A percentile compares a stretch with the other conserved stretches of the same genome.
Conservation (phyloP, 2,113 vertebrate genomes). For the Sturnira hondurensis region DNA sequence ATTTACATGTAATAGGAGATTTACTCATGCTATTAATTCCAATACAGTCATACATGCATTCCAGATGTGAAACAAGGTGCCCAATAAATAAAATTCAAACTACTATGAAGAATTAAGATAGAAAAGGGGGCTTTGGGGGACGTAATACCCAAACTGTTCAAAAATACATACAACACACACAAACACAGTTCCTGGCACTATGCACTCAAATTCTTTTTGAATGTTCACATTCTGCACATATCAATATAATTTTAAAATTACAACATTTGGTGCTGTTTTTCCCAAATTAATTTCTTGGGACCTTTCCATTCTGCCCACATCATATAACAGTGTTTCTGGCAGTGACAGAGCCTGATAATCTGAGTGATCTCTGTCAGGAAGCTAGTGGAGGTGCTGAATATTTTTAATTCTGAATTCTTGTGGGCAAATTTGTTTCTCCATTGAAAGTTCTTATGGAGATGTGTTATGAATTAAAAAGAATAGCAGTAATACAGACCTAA, state of each 20-base stretch:
- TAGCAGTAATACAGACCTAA: not conserved
- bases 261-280: not conserved
- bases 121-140: not conserved
- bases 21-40: not conserved
- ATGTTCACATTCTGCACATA: not conserved
- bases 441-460: constrained; percentile 14
- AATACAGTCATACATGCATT: not conserved
- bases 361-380: not conserved
- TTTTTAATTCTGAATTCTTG: not conserved
- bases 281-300: not conserved
- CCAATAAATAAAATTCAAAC: not conserved
- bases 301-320: not conserved
- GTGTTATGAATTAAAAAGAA: constrained; percentile 1
- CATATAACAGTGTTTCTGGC: not conserved
- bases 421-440: not conserved
- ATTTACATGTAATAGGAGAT: not conserved
- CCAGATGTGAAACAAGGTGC: not conserved
- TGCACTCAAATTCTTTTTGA: not conserved
- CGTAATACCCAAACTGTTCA: not conserved
- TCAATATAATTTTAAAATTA: not conserved
- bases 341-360: not conserved
- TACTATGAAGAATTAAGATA: not conserved
- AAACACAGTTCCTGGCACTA: not conserved
- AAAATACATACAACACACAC: not conserved
- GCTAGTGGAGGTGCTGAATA: not conserved